A percentile compares a stretch with the other conserved stretches of the same genome.
These are phyloP conservation scores for Drosophila fulvimacula DNA, from an alignment of 2,888 invertebrate genomes.

Conservation along the genomic window DNA sequence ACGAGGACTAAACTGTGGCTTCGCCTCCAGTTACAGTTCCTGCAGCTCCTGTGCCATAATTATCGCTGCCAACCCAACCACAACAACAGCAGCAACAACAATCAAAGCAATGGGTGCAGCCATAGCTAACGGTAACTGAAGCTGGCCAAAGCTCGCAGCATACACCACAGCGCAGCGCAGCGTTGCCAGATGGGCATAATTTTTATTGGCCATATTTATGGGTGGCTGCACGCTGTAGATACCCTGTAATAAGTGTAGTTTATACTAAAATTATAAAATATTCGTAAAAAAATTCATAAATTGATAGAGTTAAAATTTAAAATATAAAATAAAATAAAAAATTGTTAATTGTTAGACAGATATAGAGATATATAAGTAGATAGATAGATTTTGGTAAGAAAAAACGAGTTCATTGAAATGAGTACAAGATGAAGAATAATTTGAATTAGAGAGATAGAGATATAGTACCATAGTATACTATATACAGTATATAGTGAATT, in stretches of 20 bases:
- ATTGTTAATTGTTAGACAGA: too few species aligned
- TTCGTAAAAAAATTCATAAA: too few species aligned
- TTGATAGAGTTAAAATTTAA: too few species aligned
- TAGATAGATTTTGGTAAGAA: too few species aligned
- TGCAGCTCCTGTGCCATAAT: conserved; percentile 34
- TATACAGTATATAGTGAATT: too few species aligned
- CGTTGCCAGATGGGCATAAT: conserved; percentile 33
- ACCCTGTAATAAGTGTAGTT: background rate
- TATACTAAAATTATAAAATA: too few species aligned
- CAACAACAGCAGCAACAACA: conserved; percentile 31
- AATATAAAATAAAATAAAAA: too few species aligned
- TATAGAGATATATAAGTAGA: too few species aligned
- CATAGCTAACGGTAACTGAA: conserved; percentile 37
- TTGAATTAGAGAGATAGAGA: background rate
- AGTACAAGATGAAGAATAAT: too few species aligned
- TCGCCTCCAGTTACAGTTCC: conserved; percentile 10
- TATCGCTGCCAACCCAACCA: conserved; percentile 34
- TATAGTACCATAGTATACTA: too few species aligned
- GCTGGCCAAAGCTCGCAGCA: conserved; percentile 28
- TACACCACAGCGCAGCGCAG: conserved; percentile 8
- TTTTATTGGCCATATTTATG: conserved; percentile 28
- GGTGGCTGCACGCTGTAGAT: background rate
- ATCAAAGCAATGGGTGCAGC: conserved; percentile 7
- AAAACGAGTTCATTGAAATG: too few species aligned
- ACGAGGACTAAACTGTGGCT: conserved; percentile 43